Conservation (phyloP, 2,113 vertebrate species). For the Nesoenas mayeri region DNA sequence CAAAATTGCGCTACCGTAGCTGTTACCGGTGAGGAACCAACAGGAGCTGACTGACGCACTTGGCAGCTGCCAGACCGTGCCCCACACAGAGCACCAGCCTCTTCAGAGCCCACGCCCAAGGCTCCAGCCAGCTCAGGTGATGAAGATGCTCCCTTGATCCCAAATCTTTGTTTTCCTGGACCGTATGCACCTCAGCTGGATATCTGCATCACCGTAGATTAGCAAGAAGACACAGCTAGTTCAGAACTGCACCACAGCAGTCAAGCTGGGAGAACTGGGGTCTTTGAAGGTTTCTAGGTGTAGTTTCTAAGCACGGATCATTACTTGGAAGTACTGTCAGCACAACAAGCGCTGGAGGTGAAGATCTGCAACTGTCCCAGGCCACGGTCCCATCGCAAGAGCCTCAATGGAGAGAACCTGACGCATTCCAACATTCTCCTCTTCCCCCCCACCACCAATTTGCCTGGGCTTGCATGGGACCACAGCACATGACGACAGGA, state of each 20-base stretch:
- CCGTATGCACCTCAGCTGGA: not conserved
- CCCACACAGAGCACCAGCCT: not conserved
- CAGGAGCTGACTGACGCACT: not conserved
- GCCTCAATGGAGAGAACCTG: not conserved
- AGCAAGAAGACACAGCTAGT: not conserved
- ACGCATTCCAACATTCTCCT: not conserved
- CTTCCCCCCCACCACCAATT: not conserved
- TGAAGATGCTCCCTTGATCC: not conserved
- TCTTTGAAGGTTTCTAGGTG: not conserved
- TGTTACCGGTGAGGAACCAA: not conserved
- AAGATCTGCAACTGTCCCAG: not conserved
- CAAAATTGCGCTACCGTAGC: not conserved
- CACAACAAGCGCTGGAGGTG: accelerated
- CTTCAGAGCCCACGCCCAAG: not conserved
- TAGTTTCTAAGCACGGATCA: not conserved
- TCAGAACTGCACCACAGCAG: not conserved
- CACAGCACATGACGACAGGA: not conserved
- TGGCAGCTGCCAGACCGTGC: not conserved
- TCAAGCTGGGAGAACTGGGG: not conserved
- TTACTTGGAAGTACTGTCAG: not conserved
- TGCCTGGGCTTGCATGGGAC: not conserved
- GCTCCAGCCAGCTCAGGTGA: not conserved
- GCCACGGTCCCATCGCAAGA: not conserved
- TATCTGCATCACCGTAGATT: not conserved
- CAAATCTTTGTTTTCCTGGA: not conserved